phyloP scores from a whole-genome alignment of 2,113 vertebrate species.

The Scartelaos histophorus region DNA sequence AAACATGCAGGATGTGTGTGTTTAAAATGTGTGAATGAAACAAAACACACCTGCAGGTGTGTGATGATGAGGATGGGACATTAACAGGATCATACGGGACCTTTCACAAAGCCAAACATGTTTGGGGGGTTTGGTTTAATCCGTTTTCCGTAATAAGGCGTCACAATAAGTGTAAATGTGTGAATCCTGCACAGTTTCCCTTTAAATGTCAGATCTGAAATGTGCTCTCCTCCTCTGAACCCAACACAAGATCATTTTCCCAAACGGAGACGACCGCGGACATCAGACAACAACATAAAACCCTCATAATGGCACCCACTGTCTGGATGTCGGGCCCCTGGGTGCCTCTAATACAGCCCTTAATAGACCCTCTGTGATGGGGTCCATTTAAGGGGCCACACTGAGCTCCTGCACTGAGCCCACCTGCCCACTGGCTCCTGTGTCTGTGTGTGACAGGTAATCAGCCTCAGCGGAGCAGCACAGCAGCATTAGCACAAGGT shows the following conservation, averaged over 20 bases:
- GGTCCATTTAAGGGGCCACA: conserved; percentile 47
- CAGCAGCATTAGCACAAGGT: conserved; percentile 68
- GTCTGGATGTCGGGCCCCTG: conserved; percentile 51
- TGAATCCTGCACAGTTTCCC: conserved; percentile 40
- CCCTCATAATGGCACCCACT: conserved; percentile 53
- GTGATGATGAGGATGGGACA: too few relatives aligned
- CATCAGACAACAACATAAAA: conserved; percentile 45
- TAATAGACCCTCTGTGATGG: conserved; percentile 60
- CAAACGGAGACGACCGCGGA: conserved; percentile 7
- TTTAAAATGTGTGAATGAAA: too few relatives aligned
- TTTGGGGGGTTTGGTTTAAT: conserved; percentile 31
- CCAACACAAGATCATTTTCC: conserved; percentile 34
- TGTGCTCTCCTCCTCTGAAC: conserved; percentile 26
- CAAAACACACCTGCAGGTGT: too few relatives aligned
- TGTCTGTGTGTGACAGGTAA: conserved; percentile 75
- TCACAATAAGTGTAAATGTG: conserved; percentile 19
- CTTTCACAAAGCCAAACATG: too few relatives aligned
- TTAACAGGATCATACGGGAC: too few relatives aligned
- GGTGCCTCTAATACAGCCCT: conserved; percentile 55
- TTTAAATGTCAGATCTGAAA: conserved; percentile 37
- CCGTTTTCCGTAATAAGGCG: conserved; percentile 25
- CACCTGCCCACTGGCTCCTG: conserved; percentile 59
- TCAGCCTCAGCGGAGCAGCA: conserved; percentile 69
- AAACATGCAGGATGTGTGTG: too few relatives aligned
- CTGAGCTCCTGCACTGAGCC: conserved; percentile 49